Base-by-base conservation (phyloP, 2,888 invertebrate species). In the Abrostola tripartita region DNA sequence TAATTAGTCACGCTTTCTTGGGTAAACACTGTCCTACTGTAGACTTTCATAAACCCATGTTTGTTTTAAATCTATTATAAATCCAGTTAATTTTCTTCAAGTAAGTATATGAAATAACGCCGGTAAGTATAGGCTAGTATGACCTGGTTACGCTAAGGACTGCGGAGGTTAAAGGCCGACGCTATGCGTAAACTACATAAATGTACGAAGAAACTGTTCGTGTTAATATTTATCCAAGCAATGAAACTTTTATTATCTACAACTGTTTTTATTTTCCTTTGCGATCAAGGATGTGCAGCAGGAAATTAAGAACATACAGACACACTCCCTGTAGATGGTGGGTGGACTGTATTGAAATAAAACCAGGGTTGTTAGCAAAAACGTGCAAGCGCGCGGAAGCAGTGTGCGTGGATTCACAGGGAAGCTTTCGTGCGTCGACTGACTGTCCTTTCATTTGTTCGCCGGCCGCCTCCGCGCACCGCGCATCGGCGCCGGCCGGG, bases 1-100 rank as follows among this genome's bases (percentile, higher is more conserved):
- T 49, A 68, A 57, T 42, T 61, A 51, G 71, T 70, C 57, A 74
- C 64, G 71, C 60, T 71, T 74, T 74, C 58, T 52, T 50, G 52
- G 57, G 38, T 66, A 57, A 61, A 61, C 40, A 38, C 36, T 68
- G 49, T 37, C 44, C 52, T 47, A 68, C 24, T 52, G 42, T n/a
- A 36, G 40, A 38, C 37, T 49, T 58, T 52, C 35, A 47, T 14
- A 55, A 24, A 42, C 6, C 52, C 11, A 72, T 40, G 11, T 6
- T 11, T 10, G 14, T 52, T 40, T 24, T 24, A 2, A 52, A 24
- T 52, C 52, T 40, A 4, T 24, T 40, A 7, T 40, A 40, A 5
- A 8, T 8, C 4, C 12, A 38, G 12, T 9, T 42, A 38, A 47
- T 42, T 47, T 60, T 37, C 1, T 5, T 37, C 11, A 24, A n/a